These are phyloP conservation scores for Hermetia illucens DNA, from an alignment of 1,140 invertebrate genomes.

Conservation along the genomic window DNA sequence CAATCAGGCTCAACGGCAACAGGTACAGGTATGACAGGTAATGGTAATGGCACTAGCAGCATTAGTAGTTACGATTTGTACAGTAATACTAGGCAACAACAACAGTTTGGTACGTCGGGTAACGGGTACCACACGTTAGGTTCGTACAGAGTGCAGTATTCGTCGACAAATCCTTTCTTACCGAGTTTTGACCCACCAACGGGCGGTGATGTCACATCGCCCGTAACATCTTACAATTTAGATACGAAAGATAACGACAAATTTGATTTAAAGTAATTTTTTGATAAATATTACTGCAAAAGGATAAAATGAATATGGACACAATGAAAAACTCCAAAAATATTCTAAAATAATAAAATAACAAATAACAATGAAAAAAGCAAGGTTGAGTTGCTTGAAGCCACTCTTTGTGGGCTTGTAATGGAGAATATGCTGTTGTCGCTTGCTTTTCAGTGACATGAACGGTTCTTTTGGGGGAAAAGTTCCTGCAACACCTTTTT, in stretches of 20 bases:
- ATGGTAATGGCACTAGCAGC: slow-evolving; percentile 17
- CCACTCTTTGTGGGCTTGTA: too few species aligned
- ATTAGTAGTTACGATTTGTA: slow-evolving; percentile 29
- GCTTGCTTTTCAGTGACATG: too few species aligned
- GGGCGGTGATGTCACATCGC: not conserved
- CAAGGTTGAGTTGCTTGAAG: too few species aligned
- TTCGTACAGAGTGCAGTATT: slow-evolving; percentile 28
- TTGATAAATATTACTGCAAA: slow-evolving; percentile 1
- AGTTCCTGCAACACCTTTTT: too few species aligned
- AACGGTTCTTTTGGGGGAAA: too few species aligned
- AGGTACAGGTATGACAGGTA: too few species aligned
- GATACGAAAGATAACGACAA: not conserved
- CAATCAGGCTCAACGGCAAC: too few species aligned
- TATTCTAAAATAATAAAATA: not conserved
- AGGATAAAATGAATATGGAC: too few species aligned
- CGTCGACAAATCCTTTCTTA: slow-evolving; percentile 29
- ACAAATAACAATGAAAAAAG: too few species aligned
- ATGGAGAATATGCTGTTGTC: too few species aligned
- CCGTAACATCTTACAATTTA: not conserved
- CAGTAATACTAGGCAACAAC: slow-evolving; percentile 11
- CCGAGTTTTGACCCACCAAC: slow-evolving; percentile 20
- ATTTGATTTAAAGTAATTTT: not conserved
- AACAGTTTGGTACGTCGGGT: slow-evolving; percentile 15
- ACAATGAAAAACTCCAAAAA: not conserved
- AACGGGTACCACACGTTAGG: slow-evolving; percentile 29